Conservation (phyloP, 2,113 vertebrate species). For the Colinus virginianus region DNA sequence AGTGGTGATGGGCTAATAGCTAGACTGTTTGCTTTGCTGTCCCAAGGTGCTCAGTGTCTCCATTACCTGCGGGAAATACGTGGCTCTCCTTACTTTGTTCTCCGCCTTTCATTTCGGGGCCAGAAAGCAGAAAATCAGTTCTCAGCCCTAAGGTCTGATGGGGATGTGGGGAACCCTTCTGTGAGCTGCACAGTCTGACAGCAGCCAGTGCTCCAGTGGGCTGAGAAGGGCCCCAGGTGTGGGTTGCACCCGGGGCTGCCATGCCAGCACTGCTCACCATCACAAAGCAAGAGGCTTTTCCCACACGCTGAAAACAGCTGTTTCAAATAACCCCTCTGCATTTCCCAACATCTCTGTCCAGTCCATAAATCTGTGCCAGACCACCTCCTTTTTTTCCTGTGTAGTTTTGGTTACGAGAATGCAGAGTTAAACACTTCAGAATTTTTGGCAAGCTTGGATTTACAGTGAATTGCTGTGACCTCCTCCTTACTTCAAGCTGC, state of each 20-base stretch:
- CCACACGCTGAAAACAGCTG: rapidly evolving
- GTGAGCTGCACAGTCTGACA: not conserved
- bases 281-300: rapidly evolving
- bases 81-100: not conserved
- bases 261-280: not conserved
- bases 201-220: too few species aligned
- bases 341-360: not conserved
- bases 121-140: not conserved
- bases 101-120: rapidly evolving
- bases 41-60: not conserved
- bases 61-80: rapidly evolving
- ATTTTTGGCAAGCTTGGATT: not conserved
- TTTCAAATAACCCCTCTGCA: not conserved
- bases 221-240: not conserved
- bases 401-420: not conserved
- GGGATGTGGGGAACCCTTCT: not conserved
- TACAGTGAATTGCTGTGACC: not conserved
- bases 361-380: not conserved
- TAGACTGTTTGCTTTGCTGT: rapidly evolving
- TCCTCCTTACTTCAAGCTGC: not conserved
- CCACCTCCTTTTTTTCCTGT: not conserved
- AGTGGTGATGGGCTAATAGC: too few species aligned
- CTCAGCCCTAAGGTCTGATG: not conserved
- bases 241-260: not conserved
- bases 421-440: not conserved